A percentile compares a stretch with the other conserved stretches of the same genome.
phyloP scores from a whole-genome alignment of 2,113 vertebrate species.

The Taxidea taxus region DNA sequence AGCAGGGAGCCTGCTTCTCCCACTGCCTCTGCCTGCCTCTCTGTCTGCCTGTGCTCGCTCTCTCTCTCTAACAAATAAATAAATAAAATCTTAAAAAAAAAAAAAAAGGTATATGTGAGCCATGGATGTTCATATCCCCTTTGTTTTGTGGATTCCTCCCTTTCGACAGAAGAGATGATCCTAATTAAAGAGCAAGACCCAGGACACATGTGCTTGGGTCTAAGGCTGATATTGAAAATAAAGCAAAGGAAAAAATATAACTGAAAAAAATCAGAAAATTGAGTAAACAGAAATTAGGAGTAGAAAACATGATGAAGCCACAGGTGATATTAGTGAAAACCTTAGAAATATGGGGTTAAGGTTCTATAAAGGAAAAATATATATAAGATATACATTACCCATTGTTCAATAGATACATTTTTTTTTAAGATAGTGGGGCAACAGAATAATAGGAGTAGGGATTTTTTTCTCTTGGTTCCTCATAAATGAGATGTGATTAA shows the following conservation, averaged over 20 bases:
- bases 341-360: neutral
- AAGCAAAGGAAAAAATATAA: neutral
- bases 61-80: too few species aligned
- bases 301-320: neutral
- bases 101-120: neutral
- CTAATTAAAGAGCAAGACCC: neutral
- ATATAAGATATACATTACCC: neutral
- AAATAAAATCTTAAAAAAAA: too few species aligned
- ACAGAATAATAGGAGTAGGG: neutral
- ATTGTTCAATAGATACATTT: neutral
- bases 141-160: neutral
- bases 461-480: neutral
- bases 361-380: neutral
- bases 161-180: neutral
- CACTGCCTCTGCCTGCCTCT: too few species aligned
- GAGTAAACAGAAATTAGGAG: neutral
- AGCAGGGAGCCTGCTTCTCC: too few species aligned
- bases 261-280: neutral
- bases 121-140: neutral
- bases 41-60: too few species aligned
- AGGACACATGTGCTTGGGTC: accelerated
- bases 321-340: neutral
- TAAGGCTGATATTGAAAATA: neutral
- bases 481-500: neutral
- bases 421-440: neutral